Base-by-base conservation (phyloP, 2,888 invertebrate species). In the Oeneis ivallda region DNA sequence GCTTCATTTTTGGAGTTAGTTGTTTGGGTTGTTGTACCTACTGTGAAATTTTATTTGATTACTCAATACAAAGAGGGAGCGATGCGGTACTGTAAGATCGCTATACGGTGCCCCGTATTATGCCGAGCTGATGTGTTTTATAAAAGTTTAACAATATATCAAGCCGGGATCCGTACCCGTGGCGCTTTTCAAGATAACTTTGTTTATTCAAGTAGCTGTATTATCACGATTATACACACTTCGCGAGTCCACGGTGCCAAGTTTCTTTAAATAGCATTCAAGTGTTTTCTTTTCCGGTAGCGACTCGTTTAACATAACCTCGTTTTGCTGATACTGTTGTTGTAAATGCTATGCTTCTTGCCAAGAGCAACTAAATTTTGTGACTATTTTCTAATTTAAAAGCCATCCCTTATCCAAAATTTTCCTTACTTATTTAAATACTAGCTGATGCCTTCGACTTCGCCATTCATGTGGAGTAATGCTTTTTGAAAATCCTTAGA, bases 51-150 rank as follows among this genome's bases (percentile, higher is more conserved):
- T n/a, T n/a, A n/a, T n/a, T n/a, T n/a, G n/a, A n/a, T n/a, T n/a
- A n/a, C n/a, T n/a, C n/a, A n/a, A 26, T 26, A 1, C 5, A 26
- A 1, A 26, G 26, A 26, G 6, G 4, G 11, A 13, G 11, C 9
- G 5, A 19, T 19, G 26, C 17, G 39, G 4, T 1, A 54, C 54
- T 54, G 19, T 41, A 41, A 7, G 19, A 19, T 41, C 19, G 56
- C 19, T 19, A 41, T 19, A 17, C 56, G 2, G 41, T 19, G 56
- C 1, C 37, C 15, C 70, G 69, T 73, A 75, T 74, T 71, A 77
- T 77, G 75, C 70, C 67, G 70, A 67, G 67, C 71, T 77, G 79
- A 79, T 82, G 77, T 79, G 76, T 80, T 78, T 78, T 75, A 73
- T 69, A 68, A 76, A 83, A 81, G 75, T 83, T 83, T 77, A 70